phyloP scores from a whole-genome alignment of 2,797 vertebrate genomes.

The Ctenosaura bakeri region DNA sequence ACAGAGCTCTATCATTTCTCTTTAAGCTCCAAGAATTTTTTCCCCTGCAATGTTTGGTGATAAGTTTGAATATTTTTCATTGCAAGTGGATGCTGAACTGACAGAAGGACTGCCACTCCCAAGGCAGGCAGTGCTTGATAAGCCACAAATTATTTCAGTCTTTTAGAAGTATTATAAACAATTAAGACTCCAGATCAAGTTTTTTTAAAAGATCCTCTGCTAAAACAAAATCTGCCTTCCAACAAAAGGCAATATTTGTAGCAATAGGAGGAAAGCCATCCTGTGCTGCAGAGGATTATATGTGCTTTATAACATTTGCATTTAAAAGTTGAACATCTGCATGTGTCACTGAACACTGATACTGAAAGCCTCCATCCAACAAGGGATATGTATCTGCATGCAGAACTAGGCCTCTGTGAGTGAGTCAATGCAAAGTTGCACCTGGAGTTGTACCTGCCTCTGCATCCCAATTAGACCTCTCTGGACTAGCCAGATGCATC shows the following conservation, averaged over 20 bases:
- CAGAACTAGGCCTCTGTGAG: neutral
- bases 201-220: neutral
- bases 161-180: neutral
- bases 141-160: neutral
- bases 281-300: neutral
- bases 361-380: neutral
- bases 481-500: neutral
- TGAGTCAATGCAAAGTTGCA: neutral
- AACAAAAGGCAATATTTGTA: neutral
- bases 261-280: neutral
- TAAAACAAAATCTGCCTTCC: neutral
- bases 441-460: too few species aligned
- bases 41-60: slow-evolving; percentile 41
- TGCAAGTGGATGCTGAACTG: neutral
- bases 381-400: neutral
- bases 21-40: slow-evolving; percentile 36
- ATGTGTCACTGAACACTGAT: neutral
- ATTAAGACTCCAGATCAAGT: neutral
- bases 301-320: fast-evolving
- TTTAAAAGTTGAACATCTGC: slow-evolving; percentile 16
- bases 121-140: neutral
- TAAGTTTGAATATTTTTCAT: slow-evolving; percentile 16
- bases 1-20: neutral
- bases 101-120: neutral
- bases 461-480: neutral